These are phyloP conservation scores for Elephas maximus DNA, from an alignment of 2,113 vertebrate genomes.

Conservation along the genomic window DNA sequence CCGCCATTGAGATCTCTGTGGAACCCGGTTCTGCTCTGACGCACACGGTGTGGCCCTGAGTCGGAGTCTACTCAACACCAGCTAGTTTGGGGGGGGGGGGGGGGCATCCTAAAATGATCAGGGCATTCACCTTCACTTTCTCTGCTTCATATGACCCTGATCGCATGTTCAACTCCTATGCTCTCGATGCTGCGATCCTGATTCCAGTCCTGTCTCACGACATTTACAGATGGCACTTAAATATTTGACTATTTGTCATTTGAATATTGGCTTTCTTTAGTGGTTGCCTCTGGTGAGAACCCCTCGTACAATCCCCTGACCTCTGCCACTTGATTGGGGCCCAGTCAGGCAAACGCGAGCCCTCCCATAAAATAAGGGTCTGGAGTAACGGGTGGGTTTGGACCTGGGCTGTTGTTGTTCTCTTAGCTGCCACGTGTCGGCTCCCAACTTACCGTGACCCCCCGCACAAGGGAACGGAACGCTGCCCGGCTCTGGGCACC, in stretches of 20 bases:
- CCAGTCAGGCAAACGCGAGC: not conserved
- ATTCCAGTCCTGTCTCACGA: not conserved
- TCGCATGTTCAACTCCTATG: fast-evolving
- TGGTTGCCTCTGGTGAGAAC: fast-evolving
- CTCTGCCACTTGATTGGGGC: not conserved
- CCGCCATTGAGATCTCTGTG: too few species aligned
- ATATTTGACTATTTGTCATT: fast-evolving
- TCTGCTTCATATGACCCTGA: not conserved
- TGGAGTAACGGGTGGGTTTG: not conserved
- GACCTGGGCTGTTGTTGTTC: too few species aligned
- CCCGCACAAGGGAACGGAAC: too few species aligned
- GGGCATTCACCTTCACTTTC: too few species aligned
- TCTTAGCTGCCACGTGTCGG: too few species aligned
- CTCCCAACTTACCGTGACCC: too few species aligned
- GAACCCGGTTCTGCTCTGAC: too few species aligned
- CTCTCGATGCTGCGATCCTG: too few species aligned
- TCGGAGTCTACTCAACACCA: not conserved
- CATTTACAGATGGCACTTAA: not conserved
- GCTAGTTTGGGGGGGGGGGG: too few species aligned
- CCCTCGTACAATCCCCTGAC: not conserved
- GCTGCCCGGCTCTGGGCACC: too few species aligned
- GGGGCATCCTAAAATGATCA: fast-evolving
- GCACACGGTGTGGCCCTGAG: too few species aligned
- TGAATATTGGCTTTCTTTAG: not conserved
- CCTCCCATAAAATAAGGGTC: not conserved